phyloP scores from a whole-genome alignment of 2,888 invertebrate genomes.

The Stenodema calcarata region DNA sequence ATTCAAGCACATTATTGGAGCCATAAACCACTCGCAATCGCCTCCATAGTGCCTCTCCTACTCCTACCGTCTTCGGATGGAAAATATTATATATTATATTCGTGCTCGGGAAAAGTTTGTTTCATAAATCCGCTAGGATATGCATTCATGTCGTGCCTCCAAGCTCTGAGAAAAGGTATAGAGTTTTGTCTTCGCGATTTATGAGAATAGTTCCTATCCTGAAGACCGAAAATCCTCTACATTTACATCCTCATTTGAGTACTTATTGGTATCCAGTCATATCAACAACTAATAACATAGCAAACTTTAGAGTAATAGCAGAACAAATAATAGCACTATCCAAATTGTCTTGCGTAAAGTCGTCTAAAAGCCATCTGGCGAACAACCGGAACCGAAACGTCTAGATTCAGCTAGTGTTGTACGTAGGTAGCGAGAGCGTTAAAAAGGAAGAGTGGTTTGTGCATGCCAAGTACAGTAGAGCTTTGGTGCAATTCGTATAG shows the following conservation, averaged over 20 bases:
- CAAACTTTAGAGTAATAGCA: no score
- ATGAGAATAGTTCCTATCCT: neutral
- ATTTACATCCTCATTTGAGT: neutral
- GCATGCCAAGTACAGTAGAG: no score
- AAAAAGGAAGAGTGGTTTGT: no score
- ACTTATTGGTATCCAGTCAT: no score
- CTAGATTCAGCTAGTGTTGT: no score
- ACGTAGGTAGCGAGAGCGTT: no score
- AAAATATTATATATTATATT: neutral
- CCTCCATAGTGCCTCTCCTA: neutral
- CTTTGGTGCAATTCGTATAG: no score
- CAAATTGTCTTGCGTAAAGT: no score
- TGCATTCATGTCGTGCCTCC: neutral
- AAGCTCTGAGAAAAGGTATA: neutral
- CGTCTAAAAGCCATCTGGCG: no score
- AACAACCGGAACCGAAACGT: no score
- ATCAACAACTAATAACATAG: no score
- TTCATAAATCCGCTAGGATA: neutral
- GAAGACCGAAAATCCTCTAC: neutral
- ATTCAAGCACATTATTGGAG: conserved; percentile 30
- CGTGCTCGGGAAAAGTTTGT: neutral
- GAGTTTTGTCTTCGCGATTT: neutral
- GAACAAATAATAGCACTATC: no score
- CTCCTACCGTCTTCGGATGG: neutral
- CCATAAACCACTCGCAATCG: conserved; percentile 33